Base-by-base conservation (phyloP, 2,113 vertebrate species). In the Callipepla californica region DNA sequence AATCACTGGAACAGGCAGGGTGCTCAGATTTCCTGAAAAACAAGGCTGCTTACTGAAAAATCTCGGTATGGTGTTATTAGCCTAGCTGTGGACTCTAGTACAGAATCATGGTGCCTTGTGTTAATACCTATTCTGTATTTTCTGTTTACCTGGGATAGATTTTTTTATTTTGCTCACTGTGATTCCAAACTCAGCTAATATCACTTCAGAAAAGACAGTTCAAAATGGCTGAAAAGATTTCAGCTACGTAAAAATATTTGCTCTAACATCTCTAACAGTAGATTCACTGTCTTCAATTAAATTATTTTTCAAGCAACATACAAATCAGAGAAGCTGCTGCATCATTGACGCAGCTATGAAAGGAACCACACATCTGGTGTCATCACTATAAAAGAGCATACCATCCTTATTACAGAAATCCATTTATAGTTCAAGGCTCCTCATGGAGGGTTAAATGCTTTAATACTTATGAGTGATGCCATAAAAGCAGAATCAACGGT, bases 401-500 rank as follows among this genome's bases (percentile, higher is more conserved):
- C 79, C 87, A 58, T 61, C 88, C 80, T 88, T 96, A 63, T 67
- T 87, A 90, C n/a, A 47, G 34, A 94, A 92, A 93, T 67, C 57
- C 87, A 85, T 91, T 97, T 97, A 90, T 34, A 96, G 92, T 93
- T 97, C 94, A 95, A 10, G 65, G 95, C 67, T 90, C 75, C 92
- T 96, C 85, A 53, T 93, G 91, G 87, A 94, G 90, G 83, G 85
- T 93, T 95, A 96, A 96, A 95, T 85, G 65, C 65, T 81, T 75
- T 92, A 95, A 96, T 96, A 94, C 92, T 87, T 85, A 59, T 55
- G 82, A 95, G 69, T 88, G 80, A 95, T 89, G 63, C 76, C 75
- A 85, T 74, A 86, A 90, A 59, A 23, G 20, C 36, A 48, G 84
- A 96, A 95, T 94, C 95, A 95, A 53, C 94, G 90, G 88, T 58